phyloP scores from a whole-genome alignment of 1,140 invertebrate species.

The Drosophila grimshawi region DNA sequence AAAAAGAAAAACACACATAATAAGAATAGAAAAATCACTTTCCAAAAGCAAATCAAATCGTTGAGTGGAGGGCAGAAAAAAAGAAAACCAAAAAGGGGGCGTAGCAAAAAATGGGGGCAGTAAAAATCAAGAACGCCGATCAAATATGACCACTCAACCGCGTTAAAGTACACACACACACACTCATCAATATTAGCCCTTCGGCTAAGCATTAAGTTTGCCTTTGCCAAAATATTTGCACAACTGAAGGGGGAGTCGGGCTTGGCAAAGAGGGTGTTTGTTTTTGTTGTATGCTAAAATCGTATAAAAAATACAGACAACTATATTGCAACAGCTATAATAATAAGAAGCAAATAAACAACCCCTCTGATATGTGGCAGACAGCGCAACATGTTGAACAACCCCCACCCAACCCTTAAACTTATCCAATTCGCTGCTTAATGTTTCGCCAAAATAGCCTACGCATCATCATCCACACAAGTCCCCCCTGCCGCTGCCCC shows the following conservation, averaged over 20 bases:
- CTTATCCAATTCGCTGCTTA: slow-evolving; percentile 46
- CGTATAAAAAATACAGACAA: slow-evolving; percentile 73
- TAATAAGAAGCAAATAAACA: slow-evolving; percentile 15
- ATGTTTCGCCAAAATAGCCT: slow-evolving; percentile 68
- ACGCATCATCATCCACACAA: slow-evolving; percentile 42
- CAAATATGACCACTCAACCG: slow-evolving; percentile 82
- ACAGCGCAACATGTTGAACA: slow-evolving; percentile 58
- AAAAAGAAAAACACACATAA: slow-evolving; percentile 27
- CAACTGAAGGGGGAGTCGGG: slow-evolving; percentile 33
- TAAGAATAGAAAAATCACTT: slow-evolving; percentile 67
- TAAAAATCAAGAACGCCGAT: slow-evolving; percentile 67
- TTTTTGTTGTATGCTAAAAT: slow-evolving; percentile 82
- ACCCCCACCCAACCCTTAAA: not conserved
- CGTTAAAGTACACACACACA: slow-evolving; percentile 51
- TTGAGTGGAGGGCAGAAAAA: slow-evolving; percentile 32
- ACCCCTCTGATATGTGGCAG: not conserved
- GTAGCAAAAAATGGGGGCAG: not conserved
- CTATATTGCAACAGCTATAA: slow-evolving; percentile 46
- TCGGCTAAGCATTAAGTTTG: slow-evolving; percentile 54
- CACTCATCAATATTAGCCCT: slow-evolving; percentile 68
- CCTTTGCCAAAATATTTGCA: slow-evolving; percentile 77
- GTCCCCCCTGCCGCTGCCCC: not conserved
- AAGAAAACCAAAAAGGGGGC: slow-evolving; percentile 10
- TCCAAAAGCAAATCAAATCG: slow-evolving; percentile 33
- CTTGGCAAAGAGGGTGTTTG: slow-evolving; percentile 36